Base-by-base conservation (phyloP, 2,113 vertebrate genomes). In the Noctilio leporinus region DNA sequence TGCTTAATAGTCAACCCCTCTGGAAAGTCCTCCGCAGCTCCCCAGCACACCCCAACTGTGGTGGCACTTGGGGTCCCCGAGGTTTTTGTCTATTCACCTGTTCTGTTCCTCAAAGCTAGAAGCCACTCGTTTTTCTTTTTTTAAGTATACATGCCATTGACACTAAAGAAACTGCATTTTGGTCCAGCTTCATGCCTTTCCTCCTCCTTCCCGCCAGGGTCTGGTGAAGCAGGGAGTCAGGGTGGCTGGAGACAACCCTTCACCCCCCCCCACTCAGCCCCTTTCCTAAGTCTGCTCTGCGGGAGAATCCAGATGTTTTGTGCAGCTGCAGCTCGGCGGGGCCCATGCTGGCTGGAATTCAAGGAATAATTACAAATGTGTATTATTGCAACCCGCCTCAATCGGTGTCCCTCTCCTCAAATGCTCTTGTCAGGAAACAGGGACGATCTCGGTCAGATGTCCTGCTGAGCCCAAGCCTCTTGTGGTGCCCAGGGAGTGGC, bases 291-390 rank as follows among this genome's bases (percentile, higher is more conserved):
- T 88, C 72, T 33, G 38, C 72, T 70, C 7, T 72, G 33, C 95
- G 91, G 92, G 91, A 95, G 91, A 96, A 96, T 78, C 90, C 91
- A 96, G 91, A 95, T 73, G 22, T 89, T 78, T 75, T 83, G 65
- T 51, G 78, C 92, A 96, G 95, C 95, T 96, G 91, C 91, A 76
- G 62, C 81, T 96, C 81, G n/a, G 73, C 55, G 62, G 86, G 83
- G 70, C 78, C 73, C 45, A 33, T 85, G 82, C 67, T 95, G 94
- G 88, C 97, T 96, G 92, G 77, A 82, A 95, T 95, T 93, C 96
- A 96, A 95, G 87, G 81, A 95, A 62, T 86, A 97, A 97, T 97
- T 96, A 91, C 62, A 96, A 96, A 95, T 95, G 92, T 95, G 90
- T 95, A 91, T 94, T 97, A 96, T 96, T 89, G 96, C 82, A 86